Conservation (phyloP, 2,113 vertebrate species). For the Cyprinus carpio region DNA sequence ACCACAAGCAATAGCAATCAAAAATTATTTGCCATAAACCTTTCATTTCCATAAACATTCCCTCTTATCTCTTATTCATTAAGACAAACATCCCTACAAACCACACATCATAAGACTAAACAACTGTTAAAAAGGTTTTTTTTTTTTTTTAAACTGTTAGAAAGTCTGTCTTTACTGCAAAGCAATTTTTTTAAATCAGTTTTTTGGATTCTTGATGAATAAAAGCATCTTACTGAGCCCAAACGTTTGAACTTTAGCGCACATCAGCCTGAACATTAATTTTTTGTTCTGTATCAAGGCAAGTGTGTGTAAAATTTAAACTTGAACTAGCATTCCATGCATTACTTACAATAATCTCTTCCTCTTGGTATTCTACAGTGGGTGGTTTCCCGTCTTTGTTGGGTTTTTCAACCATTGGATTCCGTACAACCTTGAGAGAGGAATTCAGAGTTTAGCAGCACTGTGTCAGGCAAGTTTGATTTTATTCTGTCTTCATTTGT, state of each 20-base stretch:
- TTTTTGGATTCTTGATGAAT: not conserved
- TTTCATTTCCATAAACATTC: too few species aligned
- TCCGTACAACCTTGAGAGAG: constrained; percentile 86
- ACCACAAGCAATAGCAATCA: too few species aligned
- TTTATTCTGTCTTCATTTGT: not conserved
- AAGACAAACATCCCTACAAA: too few species aligned
- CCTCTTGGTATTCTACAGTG: constrained; percentile 92
- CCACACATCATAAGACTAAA: too few species aligned
- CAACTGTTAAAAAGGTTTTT: too few species aligned
- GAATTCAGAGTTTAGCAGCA: not conserved
- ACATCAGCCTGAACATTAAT: not conserved
- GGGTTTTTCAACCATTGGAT: constrained; percentile 92
- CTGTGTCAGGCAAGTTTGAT: not conserved
- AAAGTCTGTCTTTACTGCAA: not conserved
- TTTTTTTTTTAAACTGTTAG: too few species aligned
- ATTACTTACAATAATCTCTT: constrained; percentile 89
- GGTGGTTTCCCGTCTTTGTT: constrained; percentile 92
- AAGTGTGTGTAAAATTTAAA: not conserved
- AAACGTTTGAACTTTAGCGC: too few species aligned
- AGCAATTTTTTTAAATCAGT: not conserved
- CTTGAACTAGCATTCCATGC: not conserved
- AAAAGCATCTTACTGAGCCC: not conserved
- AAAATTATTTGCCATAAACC: too few species aligned
- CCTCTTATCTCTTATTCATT: too few species aligned
- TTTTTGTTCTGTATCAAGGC: not conserved